phyloP scores from a whole-genome alignment of 2,113 vertebrate genomes.

The Xenotilapia flavipinnis region DNA sequence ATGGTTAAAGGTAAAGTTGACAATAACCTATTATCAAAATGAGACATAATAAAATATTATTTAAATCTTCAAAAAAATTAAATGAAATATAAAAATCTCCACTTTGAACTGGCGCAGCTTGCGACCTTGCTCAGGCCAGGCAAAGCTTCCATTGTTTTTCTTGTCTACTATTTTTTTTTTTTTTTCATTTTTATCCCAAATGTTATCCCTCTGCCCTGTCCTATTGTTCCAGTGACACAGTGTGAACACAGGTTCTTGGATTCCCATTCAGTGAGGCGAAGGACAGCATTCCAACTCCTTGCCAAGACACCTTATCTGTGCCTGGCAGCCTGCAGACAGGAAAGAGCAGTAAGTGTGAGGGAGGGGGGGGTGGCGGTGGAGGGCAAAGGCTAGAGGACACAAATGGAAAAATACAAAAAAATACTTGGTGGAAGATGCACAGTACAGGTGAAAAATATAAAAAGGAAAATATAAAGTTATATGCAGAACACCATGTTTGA shows the following conservation, averaged over 20 bases:
- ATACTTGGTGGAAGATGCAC: background rate
- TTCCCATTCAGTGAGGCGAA: slow-evolving; percentile 58
- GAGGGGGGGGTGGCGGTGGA: background rate
- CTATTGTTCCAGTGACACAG: slow-evolving; percentile 58
- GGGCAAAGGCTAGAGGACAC: slow-evolving; percentile 35
- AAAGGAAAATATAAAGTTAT: background rate
- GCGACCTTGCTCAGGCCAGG: background rate
- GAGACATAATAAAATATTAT: background rate
- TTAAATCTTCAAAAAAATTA: background rate
- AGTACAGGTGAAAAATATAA: background rate
- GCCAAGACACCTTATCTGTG: slow-evolving; percentile 71
- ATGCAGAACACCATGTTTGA: background rate
- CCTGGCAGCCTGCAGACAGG: slow-evolving; percentile 66
- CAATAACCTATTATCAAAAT: background rate
- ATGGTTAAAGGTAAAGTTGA: background rate
- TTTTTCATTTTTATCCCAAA: background rate
- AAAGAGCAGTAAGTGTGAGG: background rate
- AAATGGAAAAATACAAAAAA: background rate
- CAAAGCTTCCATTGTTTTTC: slow-evolving; percentile 2
- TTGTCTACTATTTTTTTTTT: background rate
- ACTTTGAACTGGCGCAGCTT: background rate
- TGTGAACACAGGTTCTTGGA: slow-evolving; percentile 61
- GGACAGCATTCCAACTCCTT: slow-evolving; percentile 50
- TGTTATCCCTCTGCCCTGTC: slow-evolving; percentile 25
- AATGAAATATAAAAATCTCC: background rate